Conservation (phyloP, 2,113 vertebrate species). For the Eublepharis macularius region DNA sequence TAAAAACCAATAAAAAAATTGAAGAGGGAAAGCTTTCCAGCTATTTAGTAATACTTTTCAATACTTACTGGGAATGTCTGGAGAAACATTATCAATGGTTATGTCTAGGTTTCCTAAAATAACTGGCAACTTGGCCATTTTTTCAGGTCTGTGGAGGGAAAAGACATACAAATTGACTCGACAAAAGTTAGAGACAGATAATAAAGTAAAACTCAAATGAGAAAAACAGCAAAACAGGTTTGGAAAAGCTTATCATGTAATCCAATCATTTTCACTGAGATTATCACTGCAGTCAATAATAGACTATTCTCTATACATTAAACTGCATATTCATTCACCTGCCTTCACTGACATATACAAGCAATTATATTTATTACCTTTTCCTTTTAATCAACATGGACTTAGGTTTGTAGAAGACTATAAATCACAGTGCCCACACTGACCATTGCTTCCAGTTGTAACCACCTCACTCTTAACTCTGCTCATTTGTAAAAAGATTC, state of each 20-base stretch:
- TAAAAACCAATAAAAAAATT: slow-evolving; percentile 46
- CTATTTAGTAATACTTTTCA: slow-evolving; percentile 28
- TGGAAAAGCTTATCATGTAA: not conserved
- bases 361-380: not conserved
- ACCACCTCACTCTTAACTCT: not conserved
- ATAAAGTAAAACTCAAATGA: not conserved
- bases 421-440: not conserved
- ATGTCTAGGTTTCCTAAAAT: slow-evolving; percentile 98
- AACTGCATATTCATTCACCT: not conserved
- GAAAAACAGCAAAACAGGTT: not conserved
- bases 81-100: slow-evolving; percentile 92
- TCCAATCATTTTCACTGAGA: not conserved
- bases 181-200: slow-evolving; percentile 18
- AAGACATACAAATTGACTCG: slow-evolving; percentile 52
- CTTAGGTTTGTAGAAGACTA: not conserved
- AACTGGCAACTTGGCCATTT: slow-evolving; percentile 97
- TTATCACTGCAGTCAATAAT: not conserved
- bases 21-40: slow-evolving; percentile 41
- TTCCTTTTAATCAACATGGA: not conserved
- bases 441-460: not conserved
- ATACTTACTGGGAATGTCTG: slow-evolving; percentile 92
- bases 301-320: not conserved
- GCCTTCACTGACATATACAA: not conserved
- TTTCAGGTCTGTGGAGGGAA: slow-evolving; percentile 86
- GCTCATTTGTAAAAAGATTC: not conserved